phyloP scores from a whole-genome alignment of 2,113 vertebrate species.

The Cyprinodon variegatus region DNA sequence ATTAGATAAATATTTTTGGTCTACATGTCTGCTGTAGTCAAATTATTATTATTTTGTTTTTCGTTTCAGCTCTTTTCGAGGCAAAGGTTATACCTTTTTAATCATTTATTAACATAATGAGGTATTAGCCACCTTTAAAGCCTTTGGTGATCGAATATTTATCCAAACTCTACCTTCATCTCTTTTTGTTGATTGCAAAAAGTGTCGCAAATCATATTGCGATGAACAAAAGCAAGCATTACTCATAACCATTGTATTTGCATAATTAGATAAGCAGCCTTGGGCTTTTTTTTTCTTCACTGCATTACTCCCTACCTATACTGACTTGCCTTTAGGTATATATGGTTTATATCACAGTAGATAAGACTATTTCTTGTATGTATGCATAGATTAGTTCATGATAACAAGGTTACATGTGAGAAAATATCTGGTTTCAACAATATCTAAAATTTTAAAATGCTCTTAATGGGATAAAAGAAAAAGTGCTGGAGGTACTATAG shows the following conservation, averaged over 20 bases:
- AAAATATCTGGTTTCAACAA: neutral
- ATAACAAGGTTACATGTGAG: neutral
- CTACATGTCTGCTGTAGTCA: constrained; percentile 13
- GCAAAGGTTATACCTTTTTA: constrained; percentile 27
- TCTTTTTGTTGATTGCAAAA: constrained; percentile 45
- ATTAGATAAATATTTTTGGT: constrained; percentile 10
- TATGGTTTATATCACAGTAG: constrained; percentile 3
- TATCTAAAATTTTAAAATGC: neutral
- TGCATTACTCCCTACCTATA: constrained; percentile 3
- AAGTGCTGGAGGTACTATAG: neutral
- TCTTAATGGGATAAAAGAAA: neutral
- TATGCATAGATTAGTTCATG: neutral
- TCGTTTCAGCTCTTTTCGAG: neutral
- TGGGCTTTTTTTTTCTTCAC: constrained; percentile 4
- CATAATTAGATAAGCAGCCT: constrained; percentile 73
- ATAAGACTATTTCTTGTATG: neutral
- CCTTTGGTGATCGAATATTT: neutral
- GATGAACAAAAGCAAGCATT: constrained; percentile 58
- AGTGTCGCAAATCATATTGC: constrained; percentile 67
- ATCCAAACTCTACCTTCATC: constrained; percentile 9
- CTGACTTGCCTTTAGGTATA: constrained; percentile 5
- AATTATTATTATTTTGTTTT: neutral
- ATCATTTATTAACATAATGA: constrained; percentile 3
- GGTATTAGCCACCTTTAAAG: constrained; percentile 19
- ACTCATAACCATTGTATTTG: constrained; percentile 72